Conservation (phyloP, 1,140 invertebrate genomes). For the Adelges cooleyi region DNA sequence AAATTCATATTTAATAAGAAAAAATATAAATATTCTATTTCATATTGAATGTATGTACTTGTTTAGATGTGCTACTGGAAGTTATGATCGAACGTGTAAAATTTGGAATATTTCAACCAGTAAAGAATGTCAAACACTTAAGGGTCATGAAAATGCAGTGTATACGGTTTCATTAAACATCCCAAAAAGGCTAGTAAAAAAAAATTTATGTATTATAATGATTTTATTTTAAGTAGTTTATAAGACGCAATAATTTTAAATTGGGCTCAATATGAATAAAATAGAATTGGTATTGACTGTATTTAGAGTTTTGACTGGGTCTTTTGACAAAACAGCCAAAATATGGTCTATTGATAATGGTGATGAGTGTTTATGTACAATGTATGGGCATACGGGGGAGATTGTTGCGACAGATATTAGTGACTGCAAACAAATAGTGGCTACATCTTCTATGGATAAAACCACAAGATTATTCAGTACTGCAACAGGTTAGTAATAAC, state of each 20-base stretch:
- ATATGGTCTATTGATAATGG: constrained; percentile 57
- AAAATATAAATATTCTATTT: background rate
- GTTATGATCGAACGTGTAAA: constrained; percentile 75
- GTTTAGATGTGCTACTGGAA: constrained; percentile 61
- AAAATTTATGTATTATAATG: background rate
- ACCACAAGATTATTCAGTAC: constrained; percentile 58
- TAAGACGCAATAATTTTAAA: no score
- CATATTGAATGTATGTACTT: no score
- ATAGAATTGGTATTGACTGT: background rate
- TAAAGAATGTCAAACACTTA: constrained; percentile 52
- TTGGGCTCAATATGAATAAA: no score
- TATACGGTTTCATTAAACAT: constrained; percentile 66
- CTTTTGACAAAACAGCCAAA: constrained; percentile 66
- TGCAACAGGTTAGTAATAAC: constrained; percentile 44
- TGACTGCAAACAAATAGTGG: constrained; percentile 47
- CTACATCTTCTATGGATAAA: constrained; percentile 63
- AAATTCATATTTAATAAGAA: background rate
- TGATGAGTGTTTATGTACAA: constrained; percentile 49
- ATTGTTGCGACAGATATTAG: constrained; percentile 58
- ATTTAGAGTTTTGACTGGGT: constrained; percentile 54
- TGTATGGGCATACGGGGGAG: constrained; percentile 61
- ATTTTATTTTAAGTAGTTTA: no score
- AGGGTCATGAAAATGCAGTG: constrained; percentile 68
- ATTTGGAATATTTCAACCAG: constrained; percentile 65
- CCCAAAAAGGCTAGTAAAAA: constrained; percentile 52